Conservation (phyloP, 2,113 vertebrate species). For the Nesogale talazaci region DNA sequence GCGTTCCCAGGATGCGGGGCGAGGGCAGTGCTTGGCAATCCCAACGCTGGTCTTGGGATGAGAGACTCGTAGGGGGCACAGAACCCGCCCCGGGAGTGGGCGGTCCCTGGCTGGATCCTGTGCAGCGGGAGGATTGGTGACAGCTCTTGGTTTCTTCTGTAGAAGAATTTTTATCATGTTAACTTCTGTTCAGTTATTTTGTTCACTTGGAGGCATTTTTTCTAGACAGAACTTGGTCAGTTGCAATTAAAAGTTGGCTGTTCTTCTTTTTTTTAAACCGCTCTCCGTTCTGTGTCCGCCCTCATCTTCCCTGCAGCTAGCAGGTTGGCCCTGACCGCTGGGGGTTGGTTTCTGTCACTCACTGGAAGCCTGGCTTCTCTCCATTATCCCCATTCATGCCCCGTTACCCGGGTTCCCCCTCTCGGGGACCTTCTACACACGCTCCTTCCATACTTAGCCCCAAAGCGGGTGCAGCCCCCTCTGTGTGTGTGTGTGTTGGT, state of each 20-base stretch:
- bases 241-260: slow-evolving; percentile 77
- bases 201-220: slow-evolving; percentile 49
- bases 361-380: background rate
- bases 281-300: background rate
- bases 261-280: background rate
- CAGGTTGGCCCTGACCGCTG: background rate
- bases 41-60: background rate
- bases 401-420: no score
- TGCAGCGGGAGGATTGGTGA: background rate
- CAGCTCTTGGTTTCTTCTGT: slow-evolving; percentile 56
- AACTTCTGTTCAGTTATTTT: slow-evolving; percentile 44
- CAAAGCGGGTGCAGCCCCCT: no score
- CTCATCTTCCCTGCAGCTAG: background rate
- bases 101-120: background rate
- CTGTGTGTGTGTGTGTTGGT: no score
- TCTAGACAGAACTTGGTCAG: slow-evolving; percentile 45
- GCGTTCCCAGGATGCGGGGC: background rate
- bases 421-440: no score
- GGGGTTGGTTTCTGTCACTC: background rate
- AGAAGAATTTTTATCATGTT: slow-evolving; percentile 63
- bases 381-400: background rate
- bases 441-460: background rate
- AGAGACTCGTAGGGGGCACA: background rate
- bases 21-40: background rate
- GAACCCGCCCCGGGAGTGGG: background rate